phyloP scores from a whole-genome alignment of 2,797 vertebrate species.

The Coregonus ussuriensis region DNA sequence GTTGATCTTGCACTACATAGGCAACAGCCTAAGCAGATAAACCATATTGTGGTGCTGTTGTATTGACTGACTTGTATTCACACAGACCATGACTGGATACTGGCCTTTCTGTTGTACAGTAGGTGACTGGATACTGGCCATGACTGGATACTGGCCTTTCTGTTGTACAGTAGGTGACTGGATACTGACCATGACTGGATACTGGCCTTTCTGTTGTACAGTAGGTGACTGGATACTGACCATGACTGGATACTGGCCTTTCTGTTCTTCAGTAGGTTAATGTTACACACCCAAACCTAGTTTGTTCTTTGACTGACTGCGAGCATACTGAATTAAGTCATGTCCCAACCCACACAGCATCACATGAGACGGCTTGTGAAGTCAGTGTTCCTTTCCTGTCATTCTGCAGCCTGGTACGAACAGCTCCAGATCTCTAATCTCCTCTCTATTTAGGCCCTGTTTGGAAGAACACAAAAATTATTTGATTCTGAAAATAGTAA shows the following conservation, averaged over 20 bases:
- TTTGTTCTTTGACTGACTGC: neutral
- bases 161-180: no score
- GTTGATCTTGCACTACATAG: neutral
- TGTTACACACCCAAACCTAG: neutral
- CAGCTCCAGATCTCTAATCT: neutral
- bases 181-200: no score
- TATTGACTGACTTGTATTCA: neutral
- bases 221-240: no score
- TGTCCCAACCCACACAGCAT: neutral
- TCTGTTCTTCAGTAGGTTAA: neutral
- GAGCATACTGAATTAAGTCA: neutral
- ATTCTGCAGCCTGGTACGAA: neutral
- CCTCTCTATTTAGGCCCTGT: neutral
- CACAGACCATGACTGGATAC: neutral
- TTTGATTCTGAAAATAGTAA: neutral
- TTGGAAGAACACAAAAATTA: neutral
- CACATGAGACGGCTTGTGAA: constrained; percentile 7
- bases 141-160: no score
- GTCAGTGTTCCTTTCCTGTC: neutral
- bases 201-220: no score
- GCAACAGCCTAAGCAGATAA: no score
- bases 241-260: neutral
- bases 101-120: neutral
- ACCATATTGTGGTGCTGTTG: neutral
- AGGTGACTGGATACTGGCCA: neutral